Evolutionary conservation across 2,113 vertebrate genomes (phyloP), one percentile per base, ranked within the genome.

Genomic region (Theristicus caerulescens): DNA sequence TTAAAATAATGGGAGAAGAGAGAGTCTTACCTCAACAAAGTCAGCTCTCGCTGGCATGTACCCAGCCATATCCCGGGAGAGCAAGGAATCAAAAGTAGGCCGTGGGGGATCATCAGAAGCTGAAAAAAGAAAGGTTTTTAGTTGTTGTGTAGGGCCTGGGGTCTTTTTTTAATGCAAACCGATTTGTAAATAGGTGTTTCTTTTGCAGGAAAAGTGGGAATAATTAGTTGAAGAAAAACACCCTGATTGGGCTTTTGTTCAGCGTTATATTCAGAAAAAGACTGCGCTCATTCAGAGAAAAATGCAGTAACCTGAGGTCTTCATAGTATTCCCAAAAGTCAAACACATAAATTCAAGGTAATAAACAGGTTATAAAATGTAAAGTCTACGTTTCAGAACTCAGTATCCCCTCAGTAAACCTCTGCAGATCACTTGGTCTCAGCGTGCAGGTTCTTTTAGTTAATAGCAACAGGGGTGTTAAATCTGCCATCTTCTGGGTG

Each of bases 41-140:
- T 99, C 99, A 32, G 99, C 99, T 95, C 99, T 98, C n/a, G 99
- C 99, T 70, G 99, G 99, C 99, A 99, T 99, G 96, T 99, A 99
- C 69, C 99, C 99, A 34, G 99, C 99, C 99, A 99, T 99, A 55
- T 99, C 99, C 89, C 99, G 98, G 80, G 99, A 99, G 81, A 99
- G 98, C 97, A 99, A 78, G 6, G 99, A 99, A 93, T 99, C 99
- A 95, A 99, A 99, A 2, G 99, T 98, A 61, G 99, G 99, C 83
- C 99, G 98, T 49, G 99, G 99, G 84, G 99, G 99, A 82, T 99
- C 99, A 57, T 99, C 99, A 40, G 98, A 96, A 96, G 99, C 99
- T 99, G 96, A 25, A 93, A 95, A 61, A 83, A 86, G 21, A 87
- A 42, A 84, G 51, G 40, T 3, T 61, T 93, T 67, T 27, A 85